These are phyloP conservation scores for Rhinichthys klamathensis DNA, from an alignment of 2,113 vertebrate genomes.

Conservation along the genomic window DNA sequence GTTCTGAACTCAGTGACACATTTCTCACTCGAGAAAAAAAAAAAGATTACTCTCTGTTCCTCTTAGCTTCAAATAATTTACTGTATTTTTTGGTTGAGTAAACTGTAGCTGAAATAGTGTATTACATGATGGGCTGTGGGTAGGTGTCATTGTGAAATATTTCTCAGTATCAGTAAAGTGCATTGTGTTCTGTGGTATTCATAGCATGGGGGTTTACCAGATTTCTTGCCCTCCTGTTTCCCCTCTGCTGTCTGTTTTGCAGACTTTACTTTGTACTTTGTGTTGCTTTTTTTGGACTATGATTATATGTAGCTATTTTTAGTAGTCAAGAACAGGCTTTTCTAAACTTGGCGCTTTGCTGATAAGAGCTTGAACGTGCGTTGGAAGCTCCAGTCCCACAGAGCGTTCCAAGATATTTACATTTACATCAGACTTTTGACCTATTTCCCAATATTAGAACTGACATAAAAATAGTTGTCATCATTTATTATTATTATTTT, in stretches of 20 bases:
- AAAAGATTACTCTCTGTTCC: not conserved
- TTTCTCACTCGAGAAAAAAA: not conserved
- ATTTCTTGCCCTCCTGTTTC: conserved; percentile 17
- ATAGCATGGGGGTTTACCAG: conserved; percentile 22
- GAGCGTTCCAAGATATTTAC: not conserved
- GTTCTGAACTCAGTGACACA: not conserved
- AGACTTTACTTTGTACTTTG: conserved; percentile 40
- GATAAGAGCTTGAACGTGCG: conserved; percentile 56
- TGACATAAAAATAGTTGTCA: not conserved
- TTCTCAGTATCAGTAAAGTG: not conserved
- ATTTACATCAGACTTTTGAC: conserved; percentile 10
- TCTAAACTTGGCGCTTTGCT: conserved; percentile 55
- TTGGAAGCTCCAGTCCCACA: not conserved
- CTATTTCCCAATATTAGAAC: not conserved
- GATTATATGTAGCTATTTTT: conserved; percentile 42
- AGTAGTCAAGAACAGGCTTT: conserved; percentile 53
- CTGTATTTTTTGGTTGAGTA: not conserved
- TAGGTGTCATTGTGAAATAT: not conserved
- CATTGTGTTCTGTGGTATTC: conserved; percentile 21
- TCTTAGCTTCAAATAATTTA: not conserved
- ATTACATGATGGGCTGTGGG: not conserved
- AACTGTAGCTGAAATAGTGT: not conserved
- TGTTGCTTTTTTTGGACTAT: conserved; percentile 62
- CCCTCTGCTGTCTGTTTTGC: conserved; percentile 43
- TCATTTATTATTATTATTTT: not conserved